Base-by-base conservation (phyloP, 2,888 invertebrate genomes). In the Drosophila pseudotakahashii region DNA sequence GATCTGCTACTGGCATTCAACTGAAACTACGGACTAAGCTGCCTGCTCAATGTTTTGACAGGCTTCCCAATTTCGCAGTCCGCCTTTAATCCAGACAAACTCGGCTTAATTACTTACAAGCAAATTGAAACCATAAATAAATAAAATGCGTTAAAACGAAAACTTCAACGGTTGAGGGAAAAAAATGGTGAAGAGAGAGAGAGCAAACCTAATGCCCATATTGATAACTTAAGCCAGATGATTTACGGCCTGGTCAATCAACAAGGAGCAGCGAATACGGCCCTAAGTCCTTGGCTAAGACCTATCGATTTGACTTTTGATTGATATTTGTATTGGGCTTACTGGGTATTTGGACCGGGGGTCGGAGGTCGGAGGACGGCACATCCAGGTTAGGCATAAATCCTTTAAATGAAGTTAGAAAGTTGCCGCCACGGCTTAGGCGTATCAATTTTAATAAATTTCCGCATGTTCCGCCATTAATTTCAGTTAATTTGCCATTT, bases 401-500 rank as follows among this genome's bases (percentile, higher is more conserved):
- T 83, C 88, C 73, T 42, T 52, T 68, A 77, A 87, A 87, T 81
- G 74, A 87, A 84, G 82, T 83, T 81, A 73, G 77, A 66, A 86
- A 84, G 81, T 77, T 62, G 75, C 68, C 67, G 68, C 50, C 47
- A 26, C 67, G 50, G 66, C 63, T 79, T 75, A 45, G 44, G 76
- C 51, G 76, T 87, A 88, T 88, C 83, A 87, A 83, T 83, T 83
- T 83, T 85, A 87, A 83, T 83, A 83, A 87, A 83, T 83, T 87
- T 75, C 67, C 82, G 73, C 82, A 81, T 82, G 80, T 69, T 72
- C 71, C 34, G 74, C 88, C 88, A 83, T 83, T 87, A 83, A 85
- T 83, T 83, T 81, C 41, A 84, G 85, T 83, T 83, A 87, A 87
- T 83, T 88, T 87, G 76, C 88, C 73, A 87, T 83, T 83, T 85